A percentile compares a stretch with the other conserved stretches of the same genome.
These are phyloP conservation scores for Spicauda simplicius DNA, from an alignment of 2,888 invertebrate genomes.

Conservation along the genomic window DNA sequence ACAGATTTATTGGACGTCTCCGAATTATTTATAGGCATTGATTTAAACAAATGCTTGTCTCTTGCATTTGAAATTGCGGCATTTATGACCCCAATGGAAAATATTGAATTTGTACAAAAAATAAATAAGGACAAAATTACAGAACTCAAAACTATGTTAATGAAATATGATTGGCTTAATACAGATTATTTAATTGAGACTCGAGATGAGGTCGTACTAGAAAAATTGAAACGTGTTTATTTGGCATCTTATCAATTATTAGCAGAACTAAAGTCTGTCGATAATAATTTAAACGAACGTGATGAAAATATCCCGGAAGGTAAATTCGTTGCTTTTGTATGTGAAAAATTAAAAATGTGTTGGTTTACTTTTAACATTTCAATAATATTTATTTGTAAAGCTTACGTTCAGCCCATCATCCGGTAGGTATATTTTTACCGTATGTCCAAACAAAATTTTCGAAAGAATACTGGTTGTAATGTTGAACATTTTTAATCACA, in stretches of 20 bases:
- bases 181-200: not conserved
- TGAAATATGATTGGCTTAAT: not conserved
- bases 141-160: not conserved
- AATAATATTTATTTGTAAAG: not conserved
- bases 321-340: not conserved
- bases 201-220: slow-evolving; percentile 16
- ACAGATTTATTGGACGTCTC: slow-evolving; percentile 19
- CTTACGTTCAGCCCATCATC: not conserved
- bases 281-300: not conserved
- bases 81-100: not conserved
- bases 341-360: not conserved
- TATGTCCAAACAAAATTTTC: not conserved
- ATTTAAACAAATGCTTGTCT: not conserved
- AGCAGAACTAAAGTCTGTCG: slow-evolving; percentile 33
- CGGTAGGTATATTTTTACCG: not conserved
- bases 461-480: too few relatives aligned
- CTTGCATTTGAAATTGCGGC: not conserved
- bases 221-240: slow-evolving; percentile 52
- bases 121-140: not conserved
- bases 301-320: not conserved
- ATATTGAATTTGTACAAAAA: not conserved
- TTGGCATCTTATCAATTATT: slow-evolving; percentile 56
- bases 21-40: not conserved
- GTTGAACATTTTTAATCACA: too few relatives aligned
- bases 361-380: not conserved